Base-by-base conservation (phyloP, 2,113 vertebrate species). In the Tragelaphus buxtoni region DNA sequence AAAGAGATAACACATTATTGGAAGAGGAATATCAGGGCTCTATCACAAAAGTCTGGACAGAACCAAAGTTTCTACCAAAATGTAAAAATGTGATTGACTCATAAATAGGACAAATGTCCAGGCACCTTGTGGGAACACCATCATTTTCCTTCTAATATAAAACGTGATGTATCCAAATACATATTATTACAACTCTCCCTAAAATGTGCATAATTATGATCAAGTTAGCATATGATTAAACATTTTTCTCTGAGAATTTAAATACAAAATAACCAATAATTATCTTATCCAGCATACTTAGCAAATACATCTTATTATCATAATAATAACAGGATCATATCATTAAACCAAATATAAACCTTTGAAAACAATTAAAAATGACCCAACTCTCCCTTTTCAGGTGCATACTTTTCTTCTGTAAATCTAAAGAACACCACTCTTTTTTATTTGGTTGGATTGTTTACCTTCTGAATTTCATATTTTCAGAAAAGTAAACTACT, bases 221-320 rank as follows among this genome's bases (percentile, higher is more conserved):
- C 42, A 83, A 77, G 84, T 97, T 90, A 94, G n/a, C 49, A 92
- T 92, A 86, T 74, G 56, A 97, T 94, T 96, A 96, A 97, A 90
- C 22, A 91, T 84, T 97, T 97, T 95, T 88, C 51, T 79, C 63
- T 51, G 60, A 85, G 63, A 83, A 11, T 95, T 96, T 88, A 93
- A 60, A 90, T 87, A 76, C 84, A 95, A 96, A 97, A 69, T 49
- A 97, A 96, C 94, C 53, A 92, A 88, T 96, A 97, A 97, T 96
- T 96, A 97, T 58, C 83, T 93, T 85, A 49, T 79, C 32, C 56
- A 86, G 60, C 42, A 88, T 51, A 95, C 45, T 97, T 95, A 87
- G 76, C 13, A 96, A 97, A 95, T 96, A 51, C 4, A 94, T 72
- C 39, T 91, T 88, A 90, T 96, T 96, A 94, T 72, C 49, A 95